Conservation (phyloP, 2,888 invertebrate genomes). For the Cephonodes hylas region DNA sequence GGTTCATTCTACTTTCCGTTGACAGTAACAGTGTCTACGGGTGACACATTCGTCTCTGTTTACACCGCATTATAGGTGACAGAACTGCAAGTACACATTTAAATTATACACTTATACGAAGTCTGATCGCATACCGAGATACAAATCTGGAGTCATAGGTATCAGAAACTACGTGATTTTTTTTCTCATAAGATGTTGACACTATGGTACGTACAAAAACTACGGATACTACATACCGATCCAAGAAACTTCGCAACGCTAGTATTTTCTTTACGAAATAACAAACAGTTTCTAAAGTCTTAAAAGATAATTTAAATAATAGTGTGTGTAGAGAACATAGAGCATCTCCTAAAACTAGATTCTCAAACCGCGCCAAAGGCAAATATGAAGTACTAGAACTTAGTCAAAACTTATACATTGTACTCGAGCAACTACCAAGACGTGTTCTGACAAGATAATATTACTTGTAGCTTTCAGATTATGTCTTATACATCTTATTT, state of each 20-base stretch:
- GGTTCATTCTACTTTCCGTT: slow-evolving; percentile 5
- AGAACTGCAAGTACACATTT: too few relatives aligned
- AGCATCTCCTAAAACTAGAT: background rate
- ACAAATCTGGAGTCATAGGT: too few relatives aligned
- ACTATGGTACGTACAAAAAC: too few relatives aligned
- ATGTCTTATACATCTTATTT: background rate
- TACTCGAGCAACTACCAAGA: background rate
- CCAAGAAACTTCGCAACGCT: too few relatives aligned
- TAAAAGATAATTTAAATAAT: too few relatives aligned
- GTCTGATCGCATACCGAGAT: too few relatives aligned
- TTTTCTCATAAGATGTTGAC: too few relatives aligned
- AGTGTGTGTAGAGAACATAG: background rate
- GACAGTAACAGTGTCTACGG: background rate
- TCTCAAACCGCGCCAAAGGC: background rate
- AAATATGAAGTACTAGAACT: background rate
- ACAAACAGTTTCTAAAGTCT: too few relatives aligned
- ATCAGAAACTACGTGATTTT: too few relatives aligned
- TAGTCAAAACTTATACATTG: background rate
- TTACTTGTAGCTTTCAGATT: background rate
- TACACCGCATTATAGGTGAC: background rate
- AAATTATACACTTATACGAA: too few relatives aligned
- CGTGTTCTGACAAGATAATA: background rate
- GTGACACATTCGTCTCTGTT: background rate
- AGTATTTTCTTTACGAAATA: too few relatives aligned
- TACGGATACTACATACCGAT: too few relatives aligned